A percentile compares a stretch with the other conserved stretches of the same genome.
These are phyloP conservation scores for Helarctos malayanus DNA, from an alignment of 2,797 vertebrate genomes.

Conservation along the genomic window DNA sequence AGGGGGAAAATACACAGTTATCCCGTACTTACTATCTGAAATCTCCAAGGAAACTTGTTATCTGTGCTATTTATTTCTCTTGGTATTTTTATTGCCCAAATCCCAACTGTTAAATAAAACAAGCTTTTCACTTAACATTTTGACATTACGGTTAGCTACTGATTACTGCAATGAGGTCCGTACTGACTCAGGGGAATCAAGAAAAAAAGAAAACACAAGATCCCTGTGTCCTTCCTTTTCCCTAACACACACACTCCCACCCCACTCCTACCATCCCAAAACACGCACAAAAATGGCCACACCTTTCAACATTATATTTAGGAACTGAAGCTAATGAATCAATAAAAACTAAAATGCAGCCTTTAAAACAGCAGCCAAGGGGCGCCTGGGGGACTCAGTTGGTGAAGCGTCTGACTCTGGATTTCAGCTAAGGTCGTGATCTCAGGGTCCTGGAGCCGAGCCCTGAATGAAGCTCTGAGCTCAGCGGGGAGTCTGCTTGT, in stretches of 20 bases:
- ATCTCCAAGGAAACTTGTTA: constrained; percentile 47
- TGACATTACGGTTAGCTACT: background rate
- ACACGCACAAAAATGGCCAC: background rate
- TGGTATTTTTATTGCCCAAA: constrained; percentile 40
- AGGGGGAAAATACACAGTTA: background rate
- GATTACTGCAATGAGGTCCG: background rate
- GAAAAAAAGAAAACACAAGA: background rate
- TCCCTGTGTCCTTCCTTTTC: background rate
- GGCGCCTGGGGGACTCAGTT: background rate
- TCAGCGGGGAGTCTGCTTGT: background rate
- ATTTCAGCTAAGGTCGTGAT: background rate
- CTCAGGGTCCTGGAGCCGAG: background rate
- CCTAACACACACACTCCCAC: background rate
- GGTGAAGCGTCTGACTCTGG: background rate
- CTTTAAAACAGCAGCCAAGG: background rate
- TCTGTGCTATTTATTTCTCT: constrained; percentile 55
- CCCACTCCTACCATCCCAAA: background rate
- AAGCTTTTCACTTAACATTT: constrained; percentile 37
- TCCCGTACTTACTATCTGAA: constrained; percentile 31
- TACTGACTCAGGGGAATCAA: background rate
- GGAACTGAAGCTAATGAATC: constrained; percentile 39
- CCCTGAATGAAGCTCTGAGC: rapidly evolving
- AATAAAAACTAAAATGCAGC: constrained; percentile 61
- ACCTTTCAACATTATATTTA: background rate
- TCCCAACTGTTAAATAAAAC: background rate